Conservation (phyloP, 2,888 invertebrate genomes). For the Asteroscopus sphinx region DNA sequence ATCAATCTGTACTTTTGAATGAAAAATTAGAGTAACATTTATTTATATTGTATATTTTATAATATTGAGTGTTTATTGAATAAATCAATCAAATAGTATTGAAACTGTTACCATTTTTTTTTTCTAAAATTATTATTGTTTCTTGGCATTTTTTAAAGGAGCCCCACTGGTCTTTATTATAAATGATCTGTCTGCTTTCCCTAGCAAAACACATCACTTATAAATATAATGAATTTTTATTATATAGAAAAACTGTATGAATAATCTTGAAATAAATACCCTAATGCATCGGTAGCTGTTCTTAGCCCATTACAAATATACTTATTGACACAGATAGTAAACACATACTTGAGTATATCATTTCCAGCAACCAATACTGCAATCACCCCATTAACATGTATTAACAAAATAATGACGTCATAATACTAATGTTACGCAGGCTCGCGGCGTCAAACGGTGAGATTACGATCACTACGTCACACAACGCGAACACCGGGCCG, state of each 20-base stretch:
- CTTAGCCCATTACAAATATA: neutral
- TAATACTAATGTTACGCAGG: conserved; percentile 76
- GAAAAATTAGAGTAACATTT: too few species aligned
- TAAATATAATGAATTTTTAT: too few species aligned
- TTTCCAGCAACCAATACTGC: conserved; percentile 15
- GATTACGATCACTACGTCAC: conserved; percentile 95
- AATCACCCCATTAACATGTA: conserved; percentile 26
- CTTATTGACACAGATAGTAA: conserved; percentile 3
- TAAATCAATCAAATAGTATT: too few species aligned
- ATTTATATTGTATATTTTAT: too few species aligned
- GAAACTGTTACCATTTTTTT: too few species aligned
- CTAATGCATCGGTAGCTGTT: neutral
- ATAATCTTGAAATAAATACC: neutral
- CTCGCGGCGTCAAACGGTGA: conserved; percentile 94
- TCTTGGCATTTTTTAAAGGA: too few species aligned
- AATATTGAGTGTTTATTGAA: too few species aligned
- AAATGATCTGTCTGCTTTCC: too few species aligned
- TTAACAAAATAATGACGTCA: conserved; percentile 49
- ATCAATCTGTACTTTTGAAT: too few species aligned
- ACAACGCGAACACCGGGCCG: conserved; percentile 87
- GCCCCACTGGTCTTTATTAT: too few species aligned
- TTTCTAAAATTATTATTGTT: neutral
- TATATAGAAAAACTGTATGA: too few species aligned
- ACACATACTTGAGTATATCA: conserved; percentile 18
- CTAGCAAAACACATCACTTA: too few species aligned